phyloP scores from a whole-genome alignment of 2,888 invertebrate species.

The Nymphalis urticae region DNA sequence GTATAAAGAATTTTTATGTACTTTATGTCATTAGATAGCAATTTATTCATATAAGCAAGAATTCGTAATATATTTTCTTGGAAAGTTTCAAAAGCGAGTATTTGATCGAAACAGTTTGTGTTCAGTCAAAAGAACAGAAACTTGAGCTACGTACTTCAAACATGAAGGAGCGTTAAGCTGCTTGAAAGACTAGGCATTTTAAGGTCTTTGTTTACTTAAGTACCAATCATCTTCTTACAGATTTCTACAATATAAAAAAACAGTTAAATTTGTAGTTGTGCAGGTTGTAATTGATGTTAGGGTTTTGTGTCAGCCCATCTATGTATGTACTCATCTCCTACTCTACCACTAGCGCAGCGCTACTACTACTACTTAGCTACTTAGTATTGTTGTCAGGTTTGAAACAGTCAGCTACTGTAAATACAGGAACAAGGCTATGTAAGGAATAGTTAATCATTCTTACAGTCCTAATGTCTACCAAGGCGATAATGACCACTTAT shows the following conservation, averaged over 20 bases:
- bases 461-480: no score
- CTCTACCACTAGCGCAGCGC: no score
- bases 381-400: no score
- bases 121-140: conserved; percentile 12
- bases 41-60: conserved; percentile 12
- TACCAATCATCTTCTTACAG: background rate
- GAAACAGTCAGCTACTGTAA: no score
- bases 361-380: no score
- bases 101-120: conserved; percentile 14
- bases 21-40: conserved; percentile 11
- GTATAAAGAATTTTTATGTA: conserved; percentile 7
- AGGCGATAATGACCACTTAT: no score
- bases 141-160: conserved; percentile 12
- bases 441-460: no score
- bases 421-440: no score
- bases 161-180: conserved; percentile 12
- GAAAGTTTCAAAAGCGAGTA: conserved; percentile 5
- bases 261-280: background rate
- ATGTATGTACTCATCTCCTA: no score
- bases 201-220: conserved; percentile 1
- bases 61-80: conserved; percentile 10
- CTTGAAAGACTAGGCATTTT: conserved; percentile 2
- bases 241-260: background rate
- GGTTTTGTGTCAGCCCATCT: no score
- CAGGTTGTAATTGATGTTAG: no score